These are phyloP conservation scores for Parauchenoglanis ngamensis DNA, from an alignment of 2,797 vertebrate species.

Conservation along the genomic window DNA sequence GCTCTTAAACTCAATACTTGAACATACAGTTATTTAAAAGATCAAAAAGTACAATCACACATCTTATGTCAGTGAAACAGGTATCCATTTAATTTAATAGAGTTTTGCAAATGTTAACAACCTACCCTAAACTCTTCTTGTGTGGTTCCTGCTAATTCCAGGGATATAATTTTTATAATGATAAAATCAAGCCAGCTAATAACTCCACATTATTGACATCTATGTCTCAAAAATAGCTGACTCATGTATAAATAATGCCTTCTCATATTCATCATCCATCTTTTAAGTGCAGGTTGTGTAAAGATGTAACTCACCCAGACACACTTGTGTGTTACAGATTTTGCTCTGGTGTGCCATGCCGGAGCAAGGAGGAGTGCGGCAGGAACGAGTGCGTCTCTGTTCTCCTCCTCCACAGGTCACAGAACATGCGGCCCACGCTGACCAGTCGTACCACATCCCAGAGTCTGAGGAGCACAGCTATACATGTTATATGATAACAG, in stretches of 20 bases:
- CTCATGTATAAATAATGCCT: neutral
- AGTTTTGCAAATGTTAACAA: neutral
- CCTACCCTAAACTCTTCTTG: too few relatives aligned
- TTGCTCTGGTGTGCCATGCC: conserved; percentile 81
- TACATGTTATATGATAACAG: neutral
- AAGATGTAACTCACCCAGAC: conserved; percentile 78
- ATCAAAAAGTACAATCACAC: neutral
- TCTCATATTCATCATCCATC: neutral
- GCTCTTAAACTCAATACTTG: neutral
- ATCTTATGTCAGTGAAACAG: neutral
- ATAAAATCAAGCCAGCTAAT: neutral
- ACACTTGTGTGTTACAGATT: conserved; percentile 85
- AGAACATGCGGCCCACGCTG: conserved; percentile 80
- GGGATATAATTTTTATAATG: neutral
- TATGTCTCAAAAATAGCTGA: neutral
- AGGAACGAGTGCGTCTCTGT: conserved; percentile 77
- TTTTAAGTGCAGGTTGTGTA: neutral
- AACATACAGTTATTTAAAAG: neutral
- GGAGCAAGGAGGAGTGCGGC: conserved; percentile 69
- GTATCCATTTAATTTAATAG: neutral
- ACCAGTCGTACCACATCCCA: conserved; percentile 73
- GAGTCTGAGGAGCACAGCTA: conserved; percentile 64
- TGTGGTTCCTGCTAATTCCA: neutral
- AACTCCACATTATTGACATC: neutral
- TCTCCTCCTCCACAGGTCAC: conserved; percentile 88